Evolutionary conservation across 2,797 vertebrate genomes (phyloP).

Genomic region (Poliocrania exsul): DNA sequence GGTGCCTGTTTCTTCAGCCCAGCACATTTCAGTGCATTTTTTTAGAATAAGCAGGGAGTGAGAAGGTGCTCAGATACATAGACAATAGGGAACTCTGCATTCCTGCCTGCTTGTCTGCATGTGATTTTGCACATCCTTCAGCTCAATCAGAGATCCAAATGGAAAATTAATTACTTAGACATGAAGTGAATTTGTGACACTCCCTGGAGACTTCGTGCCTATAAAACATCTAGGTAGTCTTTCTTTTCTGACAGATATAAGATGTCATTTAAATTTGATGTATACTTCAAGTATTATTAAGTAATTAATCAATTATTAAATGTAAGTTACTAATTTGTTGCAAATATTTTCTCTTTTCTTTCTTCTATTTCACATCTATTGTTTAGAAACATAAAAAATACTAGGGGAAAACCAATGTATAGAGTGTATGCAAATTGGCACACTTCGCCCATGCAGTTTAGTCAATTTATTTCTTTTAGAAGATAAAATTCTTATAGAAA

Average conservation of each 20-base stretch:
- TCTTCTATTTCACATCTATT: background rate
- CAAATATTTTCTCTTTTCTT: background rate
- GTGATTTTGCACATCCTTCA: slow-evolving; percentile 12
- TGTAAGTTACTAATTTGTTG: slow-evolving; percentile 13
- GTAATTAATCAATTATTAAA: slow-evolving; percentile 24
- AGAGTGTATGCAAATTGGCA: background rate
- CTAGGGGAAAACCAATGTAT: accelerated
- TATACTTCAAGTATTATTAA: slow-evolving; percentile 51
- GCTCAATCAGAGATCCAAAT: slow-evolving; percentile 22
- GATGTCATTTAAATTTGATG: slow-evolving; percentile 62
- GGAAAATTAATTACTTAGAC: slow-evolving; percentile 47
- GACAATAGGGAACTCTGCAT: background rate
- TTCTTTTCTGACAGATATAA: slow-evolving; percentile 60
- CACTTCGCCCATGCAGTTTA: background rate
- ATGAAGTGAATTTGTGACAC: slow-evolving; percentile 56
- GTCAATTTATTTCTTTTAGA: background rate
- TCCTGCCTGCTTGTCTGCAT: background rate
- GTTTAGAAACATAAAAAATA: background rate
- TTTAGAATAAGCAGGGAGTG: background rate
- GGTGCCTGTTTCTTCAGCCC: background rate
- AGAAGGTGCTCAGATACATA: background rate
- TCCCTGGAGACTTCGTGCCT: slow-evolving; percentile 35
- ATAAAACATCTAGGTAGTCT: slow-evolving; percentile 50
- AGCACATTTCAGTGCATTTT: background rate
- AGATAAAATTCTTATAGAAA: background rate